phyloP scores from a whole-genome alignment of 2,113 vertebrate genomes.

The Strix aluco region DNA sequence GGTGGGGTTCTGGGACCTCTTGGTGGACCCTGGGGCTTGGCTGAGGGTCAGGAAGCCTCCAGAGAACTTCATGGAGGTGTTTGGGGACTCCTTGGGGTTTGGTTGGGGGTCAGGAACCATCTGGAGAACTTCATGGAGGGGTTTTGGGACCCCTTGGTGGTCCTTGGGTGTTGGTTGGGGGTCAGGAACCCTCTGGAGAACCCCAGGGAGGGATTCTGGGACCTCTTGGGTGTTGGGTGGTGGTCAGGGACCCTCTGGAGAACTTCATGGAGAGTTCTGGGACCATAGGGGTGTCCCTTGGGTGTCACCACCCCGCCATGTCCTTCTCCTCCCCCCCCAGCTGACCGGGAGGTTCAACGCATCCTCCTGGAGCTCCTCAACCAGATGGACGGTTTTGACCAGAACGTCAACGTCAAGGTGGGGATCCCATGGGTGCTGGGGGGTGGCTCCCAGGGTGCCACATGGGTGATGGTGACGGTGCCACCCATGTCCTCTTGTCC shows the following conservation, averaged over 20 bases:
- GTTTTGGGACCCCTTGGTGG: too few relatives aligned
- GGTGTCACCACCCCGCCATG: neutral
- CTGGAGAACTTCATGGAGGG: too few relatives aligned
- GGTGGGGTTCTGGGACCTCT: neutral
- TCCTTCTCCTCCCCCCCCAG: constrained; percentile 45
- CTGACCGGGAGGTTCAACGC: constrained; percentile 91
- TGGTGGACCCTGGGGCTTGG: too few relatives aligned
- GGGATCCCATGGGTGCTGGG: neutral
- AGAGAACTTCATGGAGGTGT: too few relatives aligned
- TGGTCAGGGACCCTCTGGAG: too few relatives aligned
- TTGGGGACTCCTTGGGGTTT: too few relatives aligned
- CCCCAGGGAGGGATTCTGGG: too few relatives aligned
- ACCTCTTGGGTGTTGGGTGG: neutral
- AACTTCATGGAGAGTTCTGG: too few relatives aligned
- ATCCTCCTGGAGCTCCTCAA: constrained; percentile 93
- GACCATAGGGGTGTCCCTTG: neutral
- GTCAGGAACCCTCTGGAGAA: neutral
- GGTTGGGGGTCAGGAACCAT: too few relatives aligned
- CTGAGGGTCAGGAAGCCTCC: neutral
- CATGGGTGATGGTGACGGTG: too few relatives aligned
- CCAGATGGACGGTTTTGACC: constrained; percentile 96
- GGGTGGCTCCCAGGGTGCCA: too few relatives aligned
- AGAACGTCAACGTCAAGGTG: constrained; percentile 94
- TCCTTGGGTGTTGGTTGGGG: too few relatives aligned
- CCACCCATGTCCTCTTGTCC: neutral